Evolutionary conservation across 2,888 invertebrate genomes (phyloP), one percentile per base, ranked within the genome.

Genomic region (Cheilosia vernalis): DNA sequence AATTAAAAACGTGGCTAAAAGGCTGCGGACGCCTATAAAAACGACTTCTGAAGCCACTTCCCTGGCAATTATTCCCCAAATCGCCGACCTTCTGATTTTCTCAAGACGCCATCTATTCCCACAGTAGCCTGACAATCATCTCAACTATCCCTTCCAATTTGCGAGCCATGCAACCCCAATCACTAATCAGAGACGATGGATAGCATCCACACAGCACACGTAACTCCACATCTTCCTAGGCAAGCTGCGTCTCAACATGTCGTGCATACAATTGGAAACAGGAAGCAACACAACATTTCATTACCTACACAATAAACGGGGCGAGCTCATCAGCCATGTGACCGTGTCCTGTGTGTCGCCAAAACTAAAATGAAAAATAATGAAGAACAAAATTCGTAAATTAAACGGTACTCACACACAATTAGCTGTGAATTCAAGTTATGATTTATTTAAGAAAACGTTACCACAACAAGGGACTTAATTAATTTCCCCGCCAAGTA

Each of bases 381-480:
- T 27, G 27, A 27, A 7, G 2, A 7, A 30, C 1, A 2, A 30
- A 30, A 30, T 17, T 37, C 64, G 21, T 30, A 56, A 56, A 21
- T 40, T 58, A 60, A 60, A 77, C 70, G 53, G 60, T 66, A 66
- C 82, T 77, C 77, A 77, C 82, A 77, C 66, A 77, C 77, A 77
- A 82, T 77, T 72, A 72, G 70, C 76, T 77, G 77, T 67, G 76
- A 81, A 76, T 76, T 81, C 81, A 81, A 81, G 69, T 76, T 81
- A 77, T 82, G 82, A 82, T 77, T 82, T 82, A 82, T 82, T 82
- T 70, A 70, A 33, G 64, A 51, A 51, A 51, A 51, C 24, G 19
- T 55, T 72, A 72, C 82, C 64, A 82, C 70, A 82, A 82, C 82
- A 72, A 82, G 82, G 82, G 82, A 70, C 82, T 82, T 77, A 82